Conservation (phyloP, 2,797 vertebrate genomes). For the Oryzias dopingdopingensis region DNA sequence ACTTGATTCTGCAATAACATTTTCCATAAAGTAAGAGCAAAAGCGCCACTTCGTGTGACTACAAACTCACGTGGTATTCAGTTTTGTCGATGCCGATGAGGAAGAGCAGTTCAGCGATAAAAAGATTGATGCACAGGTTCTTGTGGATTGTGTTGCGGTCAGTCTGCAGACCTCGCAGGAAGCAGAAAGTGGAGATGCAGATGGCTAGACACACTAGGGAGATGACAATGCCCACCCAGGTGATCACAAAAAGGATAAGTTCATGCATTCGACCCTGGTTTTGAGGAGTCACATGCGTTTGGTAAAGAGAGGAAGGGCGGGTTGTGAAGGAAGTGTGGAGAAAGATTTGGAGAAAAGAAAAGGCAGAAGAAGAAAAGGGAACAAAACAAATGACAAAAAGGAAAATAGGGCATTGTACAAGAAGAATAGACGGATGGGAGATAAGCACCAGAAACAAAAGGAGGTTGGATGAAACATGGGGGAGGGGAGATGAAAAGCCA, state of each 20-base stretch:
- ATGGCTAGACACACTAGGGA: conserved; percentile 92
- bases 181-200: conserved; percentile 96
- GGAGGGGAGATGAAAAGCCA: conserved; percentile 50
- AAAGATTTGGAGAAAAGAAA: conserved; percentile 4
- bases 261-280: conserved; percentile 88
- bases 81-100: conserved; percentile 96
- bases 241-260: conserved; percentile 91
- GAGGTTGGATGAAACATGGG: conserved; percentile 31
- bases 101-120: conserved; percentile 93
- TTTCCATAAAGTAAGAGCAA: neutral
- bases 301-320: neutral
- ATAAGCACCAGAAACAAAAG: conserved; percentile 48
- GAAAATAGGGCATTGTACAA: conserved; percentile 26
- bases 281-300: conserved; percentile 58
- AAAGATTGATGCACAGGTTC: conserved; percentile 96
- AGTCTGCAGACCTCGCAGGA: conserved; percentile 90
- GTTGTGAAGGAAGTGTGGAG: conserved; percentile 1
- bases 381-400: conserved; percentile 5
- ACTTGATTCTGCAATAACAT: neutral
- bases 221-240: conserved; percentile 94
- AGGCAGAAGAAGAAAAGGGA: conserved; percentile 16
- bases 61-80: conserved; percentile 83
- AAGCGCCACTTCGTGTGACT: neutral
- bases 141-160: conserved; percentile 98
- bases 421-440: conserved; percentile 44